A percentile compares a stretch with the other conserved stretches of the same genome.
Evolutionary conservation across 2,797 vertebrate genomes (phyloP).

Genomic region (Xerus rutilus): DNA sequence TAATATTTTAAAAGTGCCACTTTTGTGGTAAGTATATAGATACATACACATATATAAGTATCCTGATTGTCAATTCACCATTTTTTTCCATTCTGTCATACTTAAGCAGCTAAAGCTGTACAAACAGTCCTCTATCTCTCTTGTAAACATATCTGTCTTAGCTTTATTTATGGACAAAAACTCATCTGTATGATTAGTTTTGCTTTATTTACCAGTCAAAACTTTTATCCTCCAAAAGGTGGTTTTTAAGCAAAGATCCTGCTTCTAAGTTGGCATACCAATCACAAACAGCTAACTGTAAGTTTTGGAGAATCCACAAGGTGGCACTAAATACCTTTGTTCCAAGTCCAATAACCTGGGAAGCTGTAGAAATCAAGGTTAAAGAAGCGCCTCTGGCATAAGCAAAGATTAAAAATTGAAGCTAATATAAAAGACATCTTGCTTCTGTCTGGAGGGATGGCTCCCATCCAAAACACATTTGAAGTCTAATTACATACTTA

Average conservation of each 20-base stretch:
- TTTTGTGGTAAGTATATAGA: not conserved
- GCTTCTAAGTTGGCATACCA: not conserved
- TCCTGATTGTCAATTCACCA: not conserved
- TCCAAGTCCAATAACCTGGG: slow-evolving; percentile 58
- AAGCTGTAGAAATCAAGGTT: slow-evolving; percentile 75
- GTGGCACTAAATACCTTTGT: slow-evolving; percentile 73
- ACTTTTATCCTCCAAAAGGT: not conserved
- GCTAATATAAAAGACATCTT: slow-evolving; percentile 77
- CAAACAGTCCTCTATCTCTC: not conserved
- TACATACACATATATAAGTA: not conserved
- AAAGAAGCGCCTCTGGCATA: slow-evolving; percentile 71
- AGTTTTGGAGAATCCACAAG: slow-evolving; percentile 68
- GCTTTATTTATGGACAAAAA: not conserved
- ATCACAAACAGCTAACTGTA: not conserved
- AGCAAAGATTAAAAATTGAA: slow-evolving; percentile 80
- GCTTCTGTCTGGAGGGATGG: slow-evolving; percentile 72
- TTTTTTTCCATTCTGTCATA: not conserved
- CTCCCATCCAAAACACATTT: slow-evolving; percentile 65
- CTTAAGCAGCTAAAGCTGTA: not conserved
- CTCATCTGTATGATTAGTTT: not conserved
- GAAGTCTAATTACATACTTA: slow-evolving; percentile 68
- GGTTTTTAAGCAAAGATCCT: not conserved
- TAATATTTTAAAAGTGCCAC: not conserved
- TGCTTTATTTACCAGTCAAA: slow-evolving; percentile 24
- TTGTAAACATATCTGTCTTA: not conserved